Evolutionary conservation across 2,797 vertebrate species (phyloP), one percentile per base, ranked within the genome.

Genomic region (Hapalemur alaotrensis): DNA sequence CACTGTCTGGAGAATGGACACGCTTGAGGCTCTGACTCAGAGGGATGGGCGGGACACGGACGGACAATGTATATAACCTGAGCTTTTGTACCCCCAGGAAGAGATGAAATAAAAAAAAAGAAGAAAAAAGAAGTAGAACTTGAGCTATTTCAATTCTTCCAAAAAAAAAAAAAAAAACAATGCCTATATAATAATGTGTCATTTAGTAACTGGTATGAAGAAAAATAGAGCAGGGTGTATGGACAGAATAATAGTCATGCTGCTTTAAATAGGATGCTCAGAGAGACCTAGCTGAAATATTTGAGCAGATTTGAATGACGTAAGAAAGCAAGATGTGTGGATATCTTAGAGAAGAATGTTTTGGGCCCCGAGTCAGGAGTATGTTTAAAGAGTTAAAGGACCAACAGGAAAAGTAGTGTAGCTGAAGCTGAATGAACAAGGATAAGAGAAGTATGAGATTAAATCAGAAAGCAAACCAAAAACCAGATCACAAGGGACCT

Each of bases 151-250:
- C n/a, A n/a, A n/a, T n/a, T n/a, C n/a, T n/a, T n/a, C n/a, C n/a
- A n/a, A n/a, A n/a, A n/a, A n/a, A n/a, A n/a, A 76, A 8, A 93
- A 89, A 75, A 85, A 75, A 96, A 95, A 83, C 52, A 80, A 81
- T 43, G 48, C 30, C 5, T 48, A 65, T 18, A 35, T 70, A 92
- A 46, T 50, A 85, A 46, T 59, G 48, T 7, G 32, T 67, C 14
- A 48, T 38, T 85, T 79, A 41, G 48, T 81, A n/a, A 79, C 35
- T 57, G 17, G 17, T 65, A 2, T 91, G 14, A 94, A 91, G 35
- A 80, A 89, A 96, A 85, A 52, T 32, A 92, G 14, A 93, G n/a
- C 25, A 76, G 10, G 11, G 4, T 63, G 0, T 48, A 80, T 10
- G n/a, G 61, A 92, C 15, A 91, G 10, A 46, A 6, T 84, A 88